phyloP scores from a whole-genome alignment of 2,113 vertebrate species.

The Cyrtonyx montezumae region DNA sequence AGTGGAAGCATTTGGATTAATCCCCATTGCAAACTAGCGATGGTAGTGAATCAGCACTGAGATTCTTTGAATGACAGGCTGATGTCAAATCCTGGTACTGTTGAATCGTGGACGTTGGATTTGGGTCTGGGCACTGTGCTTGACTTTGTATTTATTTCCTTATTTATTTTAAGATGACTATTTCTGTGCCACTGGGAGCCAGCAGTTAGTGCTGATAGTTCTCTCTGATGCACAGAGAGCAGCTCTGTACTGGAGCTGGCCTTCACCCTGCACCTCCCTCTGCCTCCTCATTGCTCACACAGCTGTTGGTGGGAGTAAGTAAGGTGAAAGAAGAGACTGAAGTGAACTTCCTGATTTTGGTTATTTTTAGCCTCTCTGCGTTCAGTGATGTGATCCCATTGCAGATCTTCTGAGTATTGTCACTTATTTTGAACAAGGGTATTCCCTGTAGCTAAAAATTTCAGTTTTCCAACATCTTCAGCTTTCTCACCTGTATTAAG shows the following conservation, averaged over 20 bases:
- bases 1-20: background rate
- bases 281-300: background rate
- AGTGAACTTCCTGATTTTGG: constrained; percentile 33
- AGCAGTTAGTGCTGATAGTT: background rate
- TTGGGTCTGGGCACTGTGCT: background rate
- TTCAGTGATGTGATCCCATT: background rate
- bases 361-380: constrained; percentile 14
- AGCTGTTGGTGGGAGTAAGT: background rate
- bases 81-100: background rate
- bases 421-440: background rate
- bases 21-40: background rate
- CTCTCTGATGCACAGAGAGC: background rate
- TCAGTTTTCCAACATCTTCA: background rate
- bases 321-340: constrained; percentile 27
- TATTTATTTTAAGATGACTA: background rate
- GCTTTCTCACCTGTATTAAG: background rate
- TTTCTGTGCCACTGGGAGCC: background rate
- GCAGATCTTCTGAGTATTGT: background rate
- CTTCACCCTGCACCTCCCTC: background rate
- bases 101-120: background rate
- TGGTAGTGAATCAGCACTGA: background rate
- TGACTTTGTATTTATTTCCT: background rate
- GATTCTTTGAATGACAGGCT: background rate
- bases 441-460: background rate
- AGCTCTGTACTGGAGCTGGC: background rate